These are phyloP conservation scores for Steinernema khuongi DNA, from an alignment of 1,140 invertebrate genomes.

Conservation along the genomic window DNA sequence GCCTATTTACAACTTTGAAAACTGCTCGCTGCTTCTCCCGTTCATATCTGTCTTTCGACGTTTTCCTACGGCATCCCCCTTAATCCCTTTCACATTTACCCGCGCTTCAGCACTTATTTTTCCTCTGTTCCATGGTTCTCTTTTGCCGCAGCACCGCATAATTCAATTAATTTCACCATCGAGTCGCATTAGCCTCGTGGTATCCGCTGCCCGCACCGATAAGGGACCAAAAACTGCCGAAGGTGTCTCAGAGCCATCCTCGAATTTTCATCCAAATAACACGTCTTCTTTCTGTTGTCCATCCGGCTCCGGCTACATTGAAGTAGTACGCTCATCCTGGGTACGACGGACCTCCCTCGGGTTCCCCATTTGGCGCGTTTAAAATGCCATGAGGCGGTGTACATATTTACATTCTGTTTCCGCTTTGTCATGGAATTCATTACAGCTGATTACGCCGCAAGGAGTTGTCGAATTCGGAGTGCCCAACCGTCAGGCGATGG, in stretches of 20 bases:
- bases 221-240: too few relatives aligned
- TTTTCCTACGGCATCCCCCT: neutral
- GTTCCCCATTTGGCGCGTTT: neutral
- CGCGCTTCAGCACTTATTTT: constrained; percentile 1
- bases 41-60: neutral
- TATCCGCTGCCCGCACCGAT: too few relatives aligned
- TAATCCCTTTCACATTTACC: too few relatives aligned
- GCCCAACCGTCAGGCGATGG: constrained; percentile 5
- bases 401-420: neutral
- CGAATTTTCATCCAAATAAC: too few relatives aligned
- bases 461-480: constrained; percentile 10
- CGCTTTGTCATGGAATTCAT: neutral
- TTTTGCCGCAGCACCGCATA: neutral
- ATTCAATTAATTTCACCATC: constrained; percentile 7
- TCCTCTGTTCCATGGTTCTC: neutral
- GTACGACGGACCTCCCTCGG: neutral
- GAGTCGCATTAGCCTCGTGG: too few relatives aligned
- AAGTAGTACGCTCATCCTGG: too few relatives aligned
- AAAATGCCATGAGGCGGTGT: neutral
- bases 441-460: neutral
- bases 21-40: neutral
- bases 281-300: too few relatives aligned
- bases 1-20: neutral
- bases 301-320: too few relatives aligned
- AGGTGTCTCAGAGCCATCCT: too few relatives aligned